phyloP scores from a whole-genome alignment of 2,797 vertebrate species.

The Chelon labrosus region DNA sequence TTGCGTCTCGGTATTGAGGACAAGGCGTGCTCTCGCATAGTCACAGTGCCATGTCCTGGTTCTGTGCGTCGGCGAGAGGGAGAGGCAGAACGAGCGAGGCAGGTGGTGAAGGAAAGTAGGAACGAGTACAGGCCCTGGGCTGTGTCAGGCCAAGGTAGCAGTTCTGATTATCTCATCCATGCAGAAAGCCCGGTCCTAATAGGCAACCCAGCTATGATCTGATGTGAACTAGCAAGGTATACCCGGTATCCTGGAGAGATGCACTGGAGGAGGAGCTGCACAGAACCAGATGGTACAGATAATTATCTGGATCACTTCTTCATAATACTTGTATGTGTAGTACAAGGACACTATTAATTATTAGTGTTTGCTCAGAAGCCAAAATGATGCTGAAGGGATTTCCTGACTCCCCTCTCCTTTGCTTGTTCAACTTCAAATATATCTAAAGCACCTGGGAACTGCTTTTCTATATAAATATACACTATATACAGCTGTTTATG shows the following conservation, averaged over 20 bases:
- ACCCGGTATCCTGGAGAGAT: slow-evolving; percentile 35
- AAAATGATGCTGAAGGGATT: background rate
- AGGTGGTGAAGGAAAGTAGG: slow-evolving; percentile 72
- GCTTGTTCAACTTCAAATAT: background rate
- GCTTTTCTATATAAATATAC: background rate
- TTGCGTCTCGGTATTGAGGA: slow-evolving; percentile 65
- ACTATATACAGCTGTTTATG: background rate
- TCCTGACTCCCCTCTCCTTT: no score
- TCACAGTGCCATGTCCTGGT: slow-evolving; percentile 62
- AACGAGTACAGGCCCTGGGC: slow-evolving; percentile 71
- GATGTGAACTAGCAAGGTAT: slow-evolving; percentile 48
- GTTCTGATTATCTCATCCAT: slow-evolving; percentile 66
- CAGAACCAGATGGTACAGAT: slow-evolving; percentile 14
- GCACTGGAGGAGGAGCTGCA: background rate
- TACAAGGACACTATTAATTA: background rate
- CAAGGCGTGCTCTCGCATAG: slow-evolving; percentile 56
- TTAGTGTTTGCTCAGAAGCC: background rate
- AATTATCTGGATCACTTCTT: no score
- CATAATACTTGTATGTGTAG: no score
- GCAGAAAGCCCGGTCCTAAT: slow-evolving; percentile 50
- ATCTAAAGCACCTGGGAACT: background rate
- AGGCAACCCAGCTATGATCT: slow-evolving; percentile 57
- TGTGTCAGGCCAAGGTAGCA: slow-evolving; percentile 78
- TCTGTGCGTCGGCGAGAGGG: slow-evolving; percentile 42
- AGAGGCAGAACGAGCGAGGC: slow-evolving; percentile 57